Evolutionary conservation across 2,113 vertebrate species (phyloP), one percentile per base, ranked within the genome.

Genomic region (Grantiella picta): DNA sequence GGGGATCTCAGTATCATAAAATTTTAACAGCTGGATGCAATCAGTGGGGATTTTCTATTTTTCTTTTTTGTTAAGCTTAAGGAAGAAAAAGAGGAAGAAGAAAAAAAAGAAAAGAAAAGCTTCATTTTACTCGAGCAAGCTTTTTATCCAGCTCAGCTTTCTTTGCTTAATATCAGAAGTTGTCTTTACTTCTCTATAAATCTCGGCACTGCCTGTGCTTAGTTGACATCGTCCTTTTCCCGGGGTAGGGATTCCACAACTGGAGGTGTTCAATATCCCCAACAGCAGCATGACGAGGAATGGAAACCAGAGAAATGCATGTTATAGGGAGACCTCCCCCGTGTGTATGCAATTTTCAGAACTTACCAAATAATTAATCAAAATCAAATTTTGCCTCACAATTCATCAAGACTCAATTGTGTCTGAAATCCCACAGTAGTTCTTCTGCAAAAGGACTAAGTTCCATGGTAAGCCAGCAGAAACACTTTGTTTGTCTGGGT

Each of bases 1-100:
- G 68, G 82, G 88, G 94, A 96, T 93, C 92, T 96, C 11, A 6
- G 77, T 60, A 94, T 95, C 94, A 83, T 93, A 96, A 96, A 96
- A 94, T 86, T 94, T 88, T 96, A 93, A 93, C 90, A 95, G 95
- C 90, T 95, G 94, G 79, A 94, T 96, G 90, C 68, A 96, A 86
- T 96, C 92, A 96, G 9, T 45, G 60, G 64, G 93, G 93, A 92
- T 90, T 96, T 96, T 93, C 75, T 57, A 14, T 84, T 68, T 89
- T 82, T 70, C 19, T 85, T 79, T 80, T 81, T 71, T 71, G 33
- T 47, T 90, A 84, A 81, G 31, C 40, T 82, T 81, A 57, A 82
- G 53, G 56, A 85, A 79, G n/a, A 53, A 42, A 28, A 23, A 5
- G 13, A 3, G 27, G 73, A 64, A 82, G 57, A 59, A 59, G 31